These are phyloP conservation scores for Sandelia bainsii DNA, from an alignment of 2,797 vertebrate species.

Conservation along the genomic window DNA sequence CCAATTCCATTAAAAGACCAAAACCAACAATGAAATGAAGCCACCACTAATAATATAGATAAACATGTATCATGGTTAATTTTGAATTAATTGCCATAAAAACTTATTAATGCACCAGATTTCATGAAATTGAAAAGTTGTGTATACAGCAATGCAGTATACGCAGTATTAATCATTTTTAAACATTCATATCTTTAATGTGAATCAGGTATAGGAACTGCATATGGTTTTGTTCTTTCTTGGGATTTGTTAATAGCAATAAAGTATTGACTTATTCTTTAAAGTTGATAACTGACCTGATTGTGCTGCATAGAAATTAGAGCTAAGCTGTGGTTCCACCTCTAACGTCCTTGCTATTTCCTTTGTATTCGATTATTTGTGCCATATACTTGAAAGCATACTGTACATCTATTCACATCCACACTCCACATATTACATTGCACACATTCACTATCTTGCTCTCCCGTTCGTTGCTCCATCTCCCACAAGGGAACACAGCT, in stretches of 20 bases:
- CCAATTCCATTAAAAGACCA: neutral
- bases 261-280: neutral
- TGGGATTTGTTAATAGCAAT: neutral
- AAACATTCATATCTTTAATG: neutral
- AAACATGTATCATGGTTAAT: conserved; percentile 3
- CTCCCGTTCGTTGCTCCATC: conserved; percentile 47
- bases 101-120: neutral
- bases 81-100: conserved; percentile 11
- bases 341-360: conserved; percentile 2
- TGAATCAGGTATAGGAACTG: too few species aligned
- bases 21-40: conserved; percentile 11
- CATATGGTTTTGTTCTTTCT: neutral
- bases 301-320: neutral
- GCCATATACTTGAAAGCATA: conserved; percentile 32
- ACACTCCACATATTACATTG: conserved; percentile 48
- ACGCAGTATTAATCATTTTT: neutral
- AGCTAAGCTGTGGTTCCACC: conserved; percentile 19
- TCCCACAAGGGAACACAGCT: conserved; percentile 50
- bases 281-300: neutral
- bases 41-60: neutral
- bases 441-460: conserved; percentile 37
- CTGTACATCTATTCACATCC: conserved; percentile 45
- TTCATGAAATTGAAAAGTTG: too few species aligned
- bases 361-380: conserved; percentile 19
- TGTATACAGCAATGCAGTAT: neutral